Evolutionary conservation across 2,888 invertebrate genomes (phyloP), one percentile per base, ranked within the genome.

Genomic region (Melolontha melolontha): DNA sequence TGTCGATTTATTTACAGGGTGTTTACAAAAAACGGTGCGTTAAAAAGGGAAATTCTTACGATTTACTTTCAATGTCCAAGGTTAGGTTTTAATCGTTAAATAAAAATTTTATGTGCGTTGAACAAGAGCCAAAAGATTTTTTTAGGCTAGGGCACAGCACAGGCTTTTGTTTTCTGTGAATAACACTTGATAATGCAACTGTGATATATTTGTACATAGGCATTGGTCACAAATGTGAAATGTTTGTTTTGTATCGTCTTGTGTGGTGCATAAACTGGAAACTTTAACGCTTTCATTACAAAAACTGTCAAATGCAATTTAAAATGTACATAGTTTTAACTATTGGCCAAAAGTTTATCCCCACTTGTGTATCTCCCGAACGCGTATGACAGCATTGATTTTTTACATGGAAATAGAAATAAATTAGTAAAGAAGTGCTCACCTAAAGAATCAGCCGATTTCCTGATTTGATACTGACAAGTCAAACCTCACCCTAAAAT

Each of bases 11-110:
- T 59, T 69, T 69, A 62, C 66, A 69, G 69, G 69, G 62, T 41
- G 41, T 69, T 52, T 69, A 54, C 51, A 64, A 54, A 65, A 69
- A 65, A 47, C 57, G 66, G 34, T 69, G 69, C 62, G 49, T 69
- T 59, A 69, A 62, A 62, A 65, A 72, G 70, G 72, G 72, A 47
- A 74, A 73, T 68, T 67, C 70, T 65, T 75, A 75, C 71, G 70
- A 74, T 69, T 72, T 74, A 68, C 47, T 74, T 70, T 70, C 72
- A 40, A 68, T 64, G 47, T 65, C 71, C 64, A 68, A 67, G 63
- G 70, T 71, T 55, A 72, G 73, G 73, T 72, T 75, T 55, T 12
- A 41, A 55, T 55, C 16, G 27, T 5, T 5, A 34, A 34, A 34
- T 34, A 5, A 34, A 34, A 34, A 34, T 6, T 34, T 34, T 34